Conservation (phyloP, 1,140 invertebrate genomes). For the Bicyclus anynana region DNA sequence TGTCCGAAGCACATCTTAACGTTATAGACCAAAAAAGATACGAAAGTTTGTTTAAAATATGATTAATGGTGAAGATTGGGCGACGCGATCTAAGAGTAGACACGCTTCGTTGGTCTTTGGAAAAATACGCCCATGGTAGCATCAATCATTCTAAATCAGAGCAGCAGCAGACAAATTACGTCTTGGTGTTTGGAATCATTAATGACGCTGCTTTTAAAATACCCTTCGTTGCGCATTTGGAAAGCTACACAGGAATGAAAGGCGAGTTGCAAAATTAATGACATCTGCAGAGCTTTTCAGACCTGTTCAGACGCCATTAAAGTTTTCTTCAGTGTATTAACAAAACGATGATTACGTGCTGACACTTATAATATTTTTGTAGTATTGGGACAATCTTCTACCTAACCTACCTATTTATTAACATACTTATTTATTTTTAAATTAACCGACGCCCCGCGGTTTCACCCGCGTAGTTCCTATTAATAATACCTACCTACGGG, state of each 20-base stretch:
- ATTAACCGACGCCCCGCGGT: too few species aligned
- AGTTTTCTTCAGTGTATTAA: neutral
- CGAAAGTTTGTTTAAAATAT: neutral
- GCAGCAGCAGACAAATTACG: constrained; percentile 7
- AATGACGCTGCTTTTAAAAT: neutral
- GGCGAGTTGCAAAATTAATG: neutral
- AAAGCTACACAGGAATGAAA: neutral
- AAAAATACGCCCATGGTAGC: neutral
- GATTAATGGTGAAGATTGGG: constrained; percentile 17
- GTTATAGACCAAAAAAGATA: neutral
- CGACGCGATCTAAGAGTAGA: constrained; percentile 1
- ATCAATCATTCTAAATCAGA: constrained; percentile 16
- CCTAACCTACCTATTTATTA: too few species aligned
- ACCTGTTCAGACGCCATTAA: neutral
- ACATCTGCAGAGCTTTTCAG: neutral
- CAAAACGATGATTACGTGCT: neutral
- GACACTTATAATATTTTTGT: too few species aligned
- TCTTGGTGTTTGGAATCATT: constrained; percentile 4
- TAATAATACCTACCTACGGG: too few species aligned
- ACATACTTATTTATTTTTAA: too few species aligned
- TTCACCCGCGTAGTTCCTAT: too few species aligned
- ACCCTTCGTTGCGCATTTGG: neutral
- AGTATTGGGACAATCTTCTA: too few species aligned
- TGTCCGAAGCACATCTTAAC: neutral
- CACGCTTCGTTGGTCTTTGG: constrained; percentile 5